Percentiles rank a stretch among this genome's conserved stretches.
Evolutionary conservation across 2,888 invertebrate species (phyloP).

Genomic region (Nomada flava): DNA sequence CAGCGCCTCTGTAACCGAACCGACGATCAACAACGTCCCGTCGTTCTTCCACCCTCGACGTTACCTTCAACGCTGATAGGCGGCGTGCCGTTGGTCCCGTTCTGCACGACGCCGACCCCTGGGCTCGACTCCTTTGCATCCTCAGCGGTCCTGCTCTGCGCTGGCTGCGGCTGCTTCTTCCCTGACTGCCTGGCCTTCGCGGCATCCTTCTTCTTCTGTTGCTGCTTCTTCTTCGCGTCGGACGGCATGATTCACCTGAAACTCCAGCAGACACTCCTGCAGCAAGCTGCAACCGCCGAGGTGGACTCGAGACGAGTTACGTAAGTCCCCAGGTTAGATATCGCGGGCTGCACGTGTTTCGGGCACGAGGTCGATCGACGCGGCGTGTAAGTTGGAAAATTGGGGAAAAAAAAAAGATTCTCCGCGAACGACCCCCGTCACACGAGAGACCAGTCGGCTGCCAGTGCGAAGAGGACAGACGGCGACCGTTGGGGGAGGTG

Average conservation of each 20-base stretch:
- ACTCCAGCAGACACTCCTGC: constrained; percentile 1
- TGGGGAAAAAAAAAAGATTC: constrained; percentile 32
- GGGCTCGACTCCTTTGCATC: constrained; percentile 86
- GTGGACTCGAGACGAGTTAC: constrained; percentile 40
- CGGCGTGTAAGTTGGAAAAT: constrained; percentile 21
- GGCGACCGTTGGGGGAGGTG: neutral
- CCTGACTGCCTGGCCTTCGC: constrained; percentile 89
- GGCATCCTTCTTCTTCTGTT: constrained; percentile 98
- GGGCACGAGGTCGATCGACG: neutral
- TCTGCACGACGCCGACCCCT: constrained; percentile 81
- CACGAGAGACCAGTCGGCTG: constrained; percentile 13
- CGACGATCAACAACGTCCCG: too few species aligned
- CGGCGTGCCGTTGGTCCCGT: constrained; percentile 85
- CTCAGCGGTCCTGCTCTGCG: constrained; percentile 81
- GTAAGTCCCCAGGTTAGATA: constrained; percentile 64
- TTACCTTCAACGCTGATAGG: constrained; percentile 90
- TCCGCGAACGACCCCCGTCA: constrained; percentile 46
- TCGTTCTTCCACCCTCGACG: neutral
- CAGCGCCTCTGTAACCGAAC: constrained; percentile 88
- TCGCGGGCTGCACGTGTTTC: constrained; percentile 42
- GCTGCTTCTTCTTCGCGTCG: constrained; percentile 99
- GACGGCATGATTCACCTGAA: constrained; percentile 92
- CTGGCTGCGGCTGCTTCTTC: constrained; percentile 75
- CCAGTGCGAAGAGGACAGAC: neutral
- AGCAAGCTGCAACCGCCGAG: neutral